These are phyloP conservation scores for Danio kyathit DNA, from an alignment of 2,797 vertebrate genomes.

Conservation along the genomic window DNA sequence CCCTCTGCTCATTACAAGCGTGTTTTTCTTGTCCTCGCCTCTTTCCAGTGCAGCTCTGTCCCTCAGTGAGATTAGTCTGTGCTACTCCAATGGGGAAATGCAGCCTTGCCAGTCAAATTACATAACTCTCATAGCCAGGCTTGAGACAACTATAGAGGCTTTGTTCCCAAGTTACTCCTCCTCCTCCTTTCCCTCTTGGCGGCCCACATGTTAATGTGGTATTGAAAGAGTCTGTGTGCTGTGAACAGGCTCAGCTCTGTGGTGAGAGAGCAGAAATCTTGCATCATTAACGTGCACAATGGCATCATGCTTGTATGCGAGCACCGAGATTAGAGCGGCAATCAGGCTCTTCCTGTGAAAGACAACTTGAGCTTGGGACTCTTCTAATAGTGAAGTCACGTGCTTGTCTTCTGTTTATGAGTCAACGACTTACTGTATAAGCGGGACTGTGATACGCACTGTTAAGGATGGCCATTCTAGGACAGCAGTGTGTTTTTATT, in stretches of 20 bases:
- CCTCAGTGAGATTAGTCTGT: conserved; percentile 78
- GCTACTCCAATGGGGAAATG: conserved; percentile 73
- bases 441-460: conserved; percentile 13
- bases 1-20: conserved; percentile 65
- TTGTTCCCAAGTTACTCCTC: conserved; percentile 80
- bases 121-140: conserved; percentile 81
- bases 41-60: conserved; percentile 70
- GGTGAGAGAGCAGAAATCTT: conserved; percentile 69
- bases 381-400: not conserved
- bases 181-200: conserved; percentile 70
- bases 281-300: conserved; percentile 76
- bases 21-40: conserved; percentile 54
- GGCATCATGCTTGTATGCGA: conserved; percentile 68
- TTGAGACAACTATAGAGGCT: conserved; percentile 84
- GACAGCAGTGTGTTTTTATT: not conserved
- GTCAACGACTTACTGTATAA: not conserved
- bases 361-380: not conserved
- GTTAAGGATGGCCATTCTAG: conserved; percentile 34
- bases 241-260: conserved; percentile 80
- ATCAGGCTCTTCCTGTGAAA: conserved; percentile 11
- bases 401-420: conserved; percentile 20
- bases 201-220: conserved; percentile 78
- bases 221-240: conserved; percentile 82
- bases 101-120: conserved; percentile 83
- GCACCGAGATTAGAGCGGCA: conserved; percentile 67